Evolutionary conservation across 2,113 vertebrate species (phyloP).

Genomic region (Scortum barcoo): DNA sequence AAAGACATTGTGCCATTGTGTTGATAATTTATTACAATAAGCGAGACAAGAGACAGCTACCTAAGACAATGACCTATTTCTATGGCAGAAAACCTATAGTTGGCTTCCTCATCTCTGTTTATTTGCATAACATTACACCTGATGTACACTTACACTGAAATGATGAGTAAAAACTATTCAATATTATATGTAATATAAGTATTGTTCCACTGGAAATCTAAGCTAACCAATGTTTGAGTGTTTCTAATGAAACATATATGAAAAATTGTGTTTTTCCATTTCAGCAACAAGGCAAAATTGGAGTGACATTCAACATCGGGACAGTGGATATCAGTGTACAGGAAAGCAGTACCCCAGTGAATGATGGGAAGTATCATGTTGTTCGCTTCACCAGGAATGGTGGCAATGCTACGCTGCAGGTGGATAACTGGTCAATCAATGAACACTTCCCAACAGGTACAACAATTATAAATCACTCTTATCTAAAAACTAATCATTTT

Average conservation of each 20-base stretch:
- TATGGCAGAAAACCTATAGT: no score
- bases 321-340: conserved; percentile 94
- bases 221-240: neutral
- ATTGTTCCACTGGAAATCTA: no score
- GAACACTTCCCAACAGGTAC: conserved; percentile 98
- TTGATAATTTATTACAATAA: no score
- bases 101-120: no score
- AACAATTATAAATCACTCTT: neutral
- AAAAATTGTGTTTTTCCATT: conserved; percentile 61
- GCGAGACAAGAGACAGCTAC: no score
- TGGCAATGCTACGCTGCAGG: conserved; percentile 96
- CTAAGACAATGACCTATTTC: no score
- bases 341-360: conserved; percentile 94
- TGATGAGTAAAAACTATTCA: no score
- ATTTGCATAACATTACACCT: no score
- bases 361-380: conserved; percentile 97
- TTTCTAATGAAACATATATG: no score
- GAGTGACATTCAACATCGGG: conserved; percentile 98
- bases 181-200: no score
- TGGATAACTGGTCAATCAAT: conserved; percentile 97
- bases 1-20: no score
- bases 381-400: conserved; percentile 98
- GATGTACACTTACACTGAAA: no score
- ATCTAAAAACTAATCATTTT: neutral
- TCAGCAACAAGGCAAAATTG: conserved; percentile 97